Evolutionary conservation across 1,140 invertebrate species (phyloP).

Genomic region (Zaprionus tsacasi): DNA sequence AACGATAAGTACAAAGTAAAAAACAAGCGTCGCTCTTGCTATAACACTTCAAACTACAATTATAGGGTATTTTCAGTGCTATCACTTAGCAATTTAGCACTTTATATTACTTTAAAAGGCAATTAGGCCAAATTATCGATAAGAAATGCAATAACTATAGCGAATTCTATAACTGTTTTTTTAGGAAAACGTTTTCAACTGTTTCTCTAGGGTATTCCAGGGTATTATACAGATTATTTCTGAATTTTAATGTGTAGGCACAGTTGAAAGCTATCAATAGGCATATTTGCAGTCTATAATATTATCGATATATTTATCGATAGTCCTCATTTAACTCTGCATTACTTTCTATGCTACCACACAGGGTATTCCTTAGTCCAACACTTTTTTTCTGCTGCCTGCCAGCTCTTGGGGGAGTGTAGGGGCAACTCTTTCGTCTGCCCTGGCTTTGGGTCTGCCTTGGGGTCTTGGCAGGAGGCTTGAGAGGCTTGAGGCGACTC

Average conservation of each 20-base stretch:
- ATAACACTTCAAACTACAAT: too few species aligned
- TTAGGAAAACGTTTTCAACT: background rate
- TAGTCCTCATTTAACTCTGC: background rate
- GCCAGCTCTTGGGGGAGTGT: background rate
- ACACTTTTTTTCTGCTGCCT: background rate
- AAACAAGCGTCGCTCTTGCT: too few species aligned
- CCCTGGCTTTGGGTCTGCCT: conserved; percentile 2
- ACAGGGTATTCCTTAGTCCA: background rate
- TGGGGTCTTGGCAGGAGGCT: conserved; percentile 42
- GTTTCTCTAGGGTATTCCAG: background rate
- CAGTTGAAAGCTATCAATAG: too few species aligned
- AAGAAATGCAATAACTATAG: background rate
- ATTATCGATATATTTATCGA: background rate
- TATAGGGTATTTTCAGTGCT: too few species aligned
- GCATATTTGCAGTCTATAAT: too few species aligned
- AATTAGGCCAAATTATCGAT: background rate
- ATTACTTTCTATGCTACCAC: background rate
- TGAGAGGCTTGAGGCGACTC: conserved; percentile 10
- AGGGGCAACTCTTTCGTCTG: conserved; percentile 7
- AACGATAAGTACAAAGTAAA: too few species aligned
- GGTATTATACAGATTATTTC: too few species aligned
- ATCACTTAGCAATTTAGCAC: background rate
- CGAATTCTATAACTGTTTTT: background rate
- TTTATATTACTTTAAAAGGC: background rate
- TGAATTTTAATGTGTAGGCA: too few species aligned